Conservation (phyloP, 2,113 vertebrate genomes). For the Hemicordylus capensis region DNA sequence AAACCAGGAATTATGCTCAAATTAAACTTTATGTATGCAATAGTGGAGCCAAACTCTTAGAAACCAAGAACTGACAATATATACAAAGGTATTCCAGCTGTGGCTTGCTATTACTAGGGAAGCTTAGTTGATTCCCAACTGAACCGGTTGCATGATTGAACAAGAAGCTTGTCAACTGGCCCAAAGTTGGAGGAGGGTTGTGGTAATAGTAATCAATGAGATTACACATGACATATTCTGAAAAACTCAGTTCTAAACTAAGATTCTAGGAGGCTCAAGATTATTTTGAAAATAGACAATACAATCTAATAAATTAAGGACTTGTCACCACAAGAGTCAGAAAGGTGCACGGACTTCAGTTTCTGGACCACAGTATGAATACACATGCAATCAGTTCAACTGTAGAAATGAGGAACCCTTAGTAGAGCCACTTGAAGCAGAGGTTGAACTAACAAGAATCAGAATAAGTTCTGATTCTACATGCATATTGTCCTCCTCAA, state of each 20-base stretch:
- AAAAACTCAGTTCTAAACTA: background rate
- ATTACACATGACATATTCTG: background rate
- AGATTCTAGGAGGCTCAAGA: background rate
- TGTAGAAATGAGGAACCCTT: background rate
- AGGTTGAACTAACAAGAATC: background rate
- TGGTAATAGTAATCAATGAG: too few species aligned
- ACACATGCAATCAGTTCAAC: background rate
- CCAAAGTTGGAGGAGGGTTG: background rate
- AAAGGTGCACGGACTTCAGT: background rate
- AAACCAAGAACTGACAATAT: background rate
- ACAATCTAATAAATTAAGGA: background rate
- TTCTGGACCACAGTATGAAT: background rate
- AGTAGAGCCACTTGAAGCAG: background rate
- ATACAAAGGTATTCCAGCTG: background rate
- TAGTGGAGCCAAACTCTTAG: background rate
- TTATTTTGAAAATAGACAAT: background rate
- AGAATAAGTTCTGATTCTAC: background rate
- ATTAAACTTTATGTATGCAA: background rate
- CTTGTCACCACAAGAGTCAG: background rate
- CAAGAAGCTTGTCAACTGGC: background rate
- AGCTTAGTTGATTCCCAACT: slow-evolving; percentile 1
- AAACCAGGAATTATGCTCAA: background rate
- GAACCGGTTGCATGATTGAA: background rate
- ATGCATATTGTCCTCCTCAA: background rate
- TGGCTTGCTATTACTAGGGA: background rate